These are phyloP conservation scores for Contarinia nasturtii DNA, from an alignment of 1,140 invertebrate genomes.

Conservation along the genomic window DNA sequence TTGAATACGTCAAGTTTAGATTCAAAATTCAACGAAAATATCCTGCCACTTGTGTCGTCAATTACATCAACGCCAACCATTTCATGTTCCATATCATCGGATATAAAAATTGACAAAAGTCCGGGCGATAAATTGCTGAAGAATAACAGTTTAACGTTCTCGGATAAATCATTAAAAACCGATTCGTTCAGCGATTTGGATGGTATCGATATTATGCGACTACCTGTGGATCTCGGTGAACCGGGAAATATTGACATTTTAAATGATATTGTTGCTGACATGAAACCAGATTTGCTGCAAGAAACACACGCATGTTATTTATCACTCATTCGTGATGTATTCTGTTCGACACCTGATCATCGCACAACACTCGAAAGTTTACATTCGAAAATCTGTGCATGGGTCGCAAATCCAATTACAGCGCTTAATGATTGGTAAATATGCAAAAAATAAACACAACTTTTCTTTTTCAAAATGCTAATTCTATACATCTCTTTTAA, in stretches of 20 bases:
- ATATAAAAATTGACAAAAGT: no score
- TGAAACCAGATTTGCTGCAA: constrained; percentile 32
- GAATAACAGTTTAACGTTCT: not conserved
- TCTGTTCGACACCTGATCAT: constrained; percentile 64
- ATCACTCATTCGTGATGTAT: constrained; percentile 59
- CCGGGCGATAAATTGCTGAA: no score
- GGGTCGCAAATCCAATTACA: constrained; percentile 63
- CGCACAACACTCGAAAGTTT: constrained; percentile 52
- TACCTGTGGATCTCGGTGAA: constrained; percentile 40
- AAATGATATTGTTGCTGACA: constrained; percentile 25
- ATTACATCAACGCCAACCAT: no score
- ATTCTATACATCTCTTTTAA: not conserved
- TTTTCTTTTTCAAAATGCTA: no score
- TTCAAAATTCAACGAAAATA: no score
- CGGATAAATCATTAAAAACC: not conserved
- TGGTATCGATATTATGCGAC: constrained; percentile 41
- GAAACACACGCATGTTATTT: constrained; percentile 68
- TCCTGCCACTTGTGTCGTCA: no score
- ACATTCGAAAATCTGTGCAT: constrained; percentile 53
- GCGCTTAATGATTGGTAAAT: constrained; percentile 67
- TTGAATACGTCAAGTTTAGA: no score
- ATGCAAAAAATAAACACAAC: not conserved
- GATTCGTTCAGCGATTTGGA: constrained; percentile 32
- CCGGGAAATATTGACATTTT: constrained; percentile 32
- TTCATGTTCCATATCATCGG: no score